Conservation (phyloP, 92 coral and sea anemone genomes). For the Scolanthus callimorphus region DNA sequence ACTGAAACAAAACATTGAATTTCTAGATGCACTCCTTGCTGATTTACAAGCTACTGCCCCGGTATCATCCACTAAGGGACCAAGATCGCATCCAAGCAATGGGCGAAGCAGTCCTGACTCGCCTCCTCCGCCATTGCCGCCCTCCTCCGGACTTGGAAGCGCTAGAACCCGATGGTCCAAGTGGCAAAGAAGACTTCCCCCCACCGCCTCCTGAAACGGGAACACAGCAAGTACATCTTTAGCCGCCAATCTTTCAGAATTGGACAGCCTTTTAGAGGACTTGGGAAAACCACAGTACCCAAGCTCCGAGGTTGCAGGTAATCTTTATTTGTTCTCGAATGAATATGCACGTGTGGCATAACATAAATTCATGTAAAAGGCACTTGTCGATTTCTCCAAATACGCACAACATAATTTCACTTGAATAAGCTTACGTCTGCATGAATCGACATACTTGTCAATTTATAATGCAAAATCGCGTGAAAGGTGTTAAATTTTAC, state of each 20-base stretch:
- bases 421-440: no score
- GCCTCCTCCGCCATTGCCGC: slow-evolving; percentile 87
- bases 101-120: slow-evolving; percentile 80
- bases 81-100: slow-evolving; percentile 32
- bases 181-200: slow-evolving; percentile 40
- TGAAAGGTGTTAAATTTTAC: no score
- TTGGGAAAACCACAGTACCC: slow-evolving; percentile 69
- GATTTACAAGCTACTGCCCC: slow-evolving; percentile 85
- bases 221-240: slow-evolving; percentile 62
- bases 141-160: slow-evolving; percentile 86
- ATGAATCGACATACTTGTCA: no score
- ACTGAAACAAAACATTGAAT: slow-evolving; percentile 85
- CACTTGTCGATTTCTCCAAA: no score
- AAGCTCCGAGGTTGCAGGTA: slow-evolving; percentile 55
- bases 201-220: slow-evolving; percentile 57
- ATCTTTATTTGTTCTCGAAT: no score
- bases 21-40: slow-evolving; percentile 88
- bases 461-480: no score
- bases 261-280: slow-evolving; percentile 89
- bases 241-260: slow-evolving; percentile 89
- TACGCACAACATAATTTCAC: no score
- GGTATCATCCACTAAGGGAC: slow-evolving; percentile 24
- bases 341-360: no score
- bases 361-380: no score
- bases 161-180: slow-evolving; percentile 47